These are phyloP conservation scores for Muricea muricata DNA, from an alignment of 92 coral and sea anemone species.

Conservation along the genomic window DNA sequence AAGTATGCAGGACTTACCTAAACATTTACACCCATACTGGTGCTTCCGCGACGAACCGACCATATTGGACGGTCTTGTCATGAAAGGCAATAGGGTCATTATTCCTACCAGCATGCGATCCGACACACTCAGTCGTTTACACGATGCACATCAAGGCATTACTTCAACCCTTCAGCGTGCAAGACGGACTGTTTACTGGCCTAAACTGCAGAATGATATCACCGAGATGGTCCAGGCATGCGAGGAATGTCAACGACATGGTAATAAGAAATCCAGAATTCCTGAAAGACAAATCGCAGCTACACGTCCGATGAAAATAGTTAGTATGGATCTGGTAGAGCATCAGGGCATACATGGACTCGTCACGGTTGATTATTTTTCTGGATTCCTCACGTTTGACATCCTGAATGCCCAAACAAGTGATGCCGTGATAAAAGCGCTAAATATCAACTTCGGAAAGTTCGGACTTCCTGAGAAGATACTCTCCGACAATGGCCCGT, in stretches of 20 bases:
- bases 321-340: conserved; percentile 60
- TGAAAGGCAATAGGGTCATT: conserved; percentile 62
- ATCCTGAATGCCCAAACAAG: conserved; percentile 31
- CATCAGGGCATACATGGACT: conserved; percentile 58
- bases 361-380: conserved; percentile 66
- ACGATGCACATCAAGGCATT: conserved; percentile 44
- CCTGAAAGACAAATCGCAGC: conserved; percentile 77
- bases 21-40: conserved; percentile 36
- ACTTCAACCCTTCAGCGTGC: conserved; percentile 29
- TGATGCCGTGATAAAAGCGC: conserved; percentile 46
- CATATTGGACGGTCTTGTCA: conserved; percentile 58
- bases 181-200: conserved; percentile 30
- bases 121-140: conserved; percentile 59
- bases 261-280: conserved; percentile 72
- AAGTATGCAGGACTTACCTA: conserved; percentile 49
- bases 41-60: conserved; percentile 61
- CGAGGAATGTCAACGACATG: conserved; percentile 64
- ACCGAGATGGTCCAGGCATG: conserved; percentile 61
- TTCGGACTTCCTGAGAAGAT: conserved; percentile 64
- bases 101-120: conserved; percentile 65
- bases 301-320: conserved; percentile 72
- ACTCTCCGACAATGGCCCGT: conserved; percentile 72
- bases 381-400: conserved; percentile 62
- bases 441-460: conserved; percentile 61
- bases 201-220: conserved; percentile 35